Conservation (phyloP, 2,113 vertebrate species). For the Tiliqua scincoides region DNA sequence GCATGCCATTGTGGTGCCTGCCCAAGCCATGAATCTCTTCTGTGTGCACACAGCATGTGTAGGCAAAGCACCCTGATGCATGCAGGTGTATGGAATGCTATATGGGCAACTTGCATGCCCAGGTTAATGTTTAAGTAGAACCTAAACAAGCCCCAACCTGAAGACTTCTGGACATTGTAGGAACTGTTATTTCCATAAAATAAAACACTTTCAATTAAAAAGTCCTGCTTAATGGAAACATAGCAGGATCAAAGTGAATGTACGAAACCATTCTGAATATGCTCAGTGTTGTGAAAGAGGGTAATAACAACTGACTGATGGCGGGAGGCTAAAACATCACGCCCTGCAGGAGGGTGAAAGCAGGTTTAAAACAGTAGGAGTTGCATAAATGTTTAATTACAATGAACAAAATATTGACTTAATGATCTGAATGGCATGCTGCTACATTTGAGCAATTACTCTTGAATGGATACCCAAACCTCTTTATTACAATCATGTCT, state of each 20-base stretch:
- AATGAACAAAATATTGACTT: slow-evolving; percentile 63
- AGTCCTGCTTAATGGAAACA: slow-evolving; percentile 27
- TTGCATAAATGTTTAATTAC: slow-evolving; percentile 68
- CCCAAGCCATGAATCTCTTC: too few species aligned
- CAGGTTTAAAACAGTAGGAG: slow-evolving; percentile 54
- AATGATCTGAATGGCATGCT: slow-evolving; percentile 29
- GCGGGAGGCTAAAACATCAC: slow-evolving; percentile 42
- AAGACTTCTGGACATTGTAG: background rate
- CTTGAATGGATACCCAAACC: slow-evolving; percentile 53
- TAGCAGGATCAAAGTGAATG: slow-evolving; percentile 26
- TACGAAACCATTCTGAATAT: slow-evolving; percentile 22
- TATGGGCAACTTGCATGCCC: background rate
- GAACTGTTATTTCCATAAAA: background rate
- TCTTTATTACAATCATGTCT: slow-evolving; percentile 52
- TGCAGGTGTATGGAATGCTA: background rate
- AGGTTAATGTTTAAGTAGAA: background rate
- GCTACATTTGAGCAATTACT: slow-evolving; percentile 46
- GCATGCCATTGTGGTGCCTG: too few species aligned
- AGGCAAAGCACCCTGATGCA: too few species aligned
- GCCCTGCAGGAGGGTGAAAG: slow-evolving; percentile 55
- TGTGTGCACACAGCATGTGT: background rate
- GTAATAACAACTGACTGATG: slow-evolving; percentile 53
- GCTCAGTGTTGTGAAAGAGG: slow-evolving; percentile 39
- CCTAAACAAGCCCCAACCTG: background rate
- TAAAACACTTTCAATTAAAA: slow-evolving; percentile 11